Conservation (phyloP, 1,140 invertebrate genomes). For the Eriocheir sinensis region DNA sequence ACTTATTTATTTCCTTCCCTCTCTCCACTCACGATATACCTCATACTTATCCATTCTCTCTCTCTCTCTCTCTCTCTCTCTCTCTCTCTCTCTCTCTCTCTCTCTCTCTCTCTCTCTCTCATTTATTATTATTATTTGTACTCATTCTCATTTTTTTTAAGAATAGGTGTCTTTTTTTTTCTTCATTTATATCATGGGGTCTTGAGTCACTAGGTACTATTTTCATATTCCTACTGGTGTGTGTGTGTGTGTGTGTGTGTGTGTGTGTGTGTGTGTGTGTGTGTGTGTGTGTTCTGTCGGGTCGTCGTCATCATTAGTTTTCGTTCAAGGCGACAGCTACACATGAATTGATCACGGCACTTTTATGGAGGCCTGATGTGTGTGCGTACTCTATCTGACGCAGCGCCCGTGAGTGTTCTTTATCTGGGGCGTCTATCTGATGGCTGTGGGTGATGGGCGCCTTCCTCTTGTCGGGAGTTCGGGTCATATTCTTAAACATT, state of each 20-base stretch:
- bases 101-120: not conserved
- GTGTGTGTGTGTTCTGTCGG: not conserved
- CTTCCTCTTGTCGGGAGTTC: not conserved
- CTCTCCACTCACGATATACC: too few relatives aligned
- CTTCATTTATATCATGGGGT: not conserved
- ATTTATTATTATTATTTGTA: not conserved
- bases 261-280: constrained; percentile 15
- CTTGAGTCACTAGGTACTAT: not conserved
- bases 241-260: not conserved
- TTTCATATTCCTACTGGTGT: not conserved
- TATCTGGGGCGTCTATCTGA: not conserved
- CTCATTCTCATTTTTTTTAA: too few relatives aligned
- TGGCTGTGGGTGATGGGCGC: not conserved
- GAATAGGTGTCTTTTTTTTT: not conserved
- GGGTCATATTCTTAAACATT: too few relatives aligned
- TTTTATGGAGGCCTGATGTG: too few relatives aligned
- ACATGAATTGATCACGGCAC: too few relatives aligned
- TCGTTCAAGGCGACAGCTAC: too few relatives aligned
- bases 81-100: not conserved
- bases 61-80: not conserved
- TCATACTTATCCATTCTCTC: too few relatives aligned
- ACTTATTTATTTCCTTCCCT: too few relatives aligned
- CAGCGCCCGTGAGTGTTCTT: not conserved
- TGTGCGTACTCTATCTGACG: too few relatives aligned
- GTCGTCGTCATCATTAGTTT: too few relatives aligned